Base-by-base conservation (phyloP, 2,888 invertebrate genomes). In the Galerucella calmariensis region DNA sequence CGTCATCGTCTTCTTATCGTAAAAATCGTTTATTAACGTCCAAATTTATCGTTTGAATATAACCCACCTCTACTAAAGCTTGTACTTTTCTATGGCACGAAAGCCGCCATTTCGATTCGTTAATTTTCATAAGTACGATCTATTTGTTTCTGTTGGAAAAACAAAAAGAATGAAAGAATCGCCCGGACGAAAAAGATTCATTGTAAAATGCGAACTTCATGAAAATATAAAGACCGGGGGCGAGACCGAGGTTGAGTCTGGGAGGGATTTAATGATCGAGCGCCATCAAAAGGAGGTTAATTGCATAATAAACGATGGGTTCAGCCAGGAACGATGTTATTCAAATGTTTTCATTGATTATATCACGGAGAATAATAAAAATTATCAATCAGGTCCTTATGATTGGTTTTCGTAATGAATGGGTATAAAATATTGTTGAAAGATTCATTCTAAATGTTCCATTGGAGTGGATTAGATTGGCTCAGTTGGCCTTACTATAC, bases 61-160 rank as follows among this genome's bases (percentile, higher is more conserved):
- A 10, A 66, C 12, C 56, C 68, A 53, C 41, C 51, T 61, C 48
- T 73, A 41, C 20, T 20, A 16, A 46, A 56, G 59, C 56, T 65
- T 16, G 46, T 61, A 46, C 63, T 65, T 46, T 46, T 65, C 41
- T n/a, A 24, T 44, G 12, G 44, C 12, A 9, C 24, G 14, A 69
- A 68, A 71, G 46, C 72, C 24, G 58, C 59, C 56, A 72, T 58
- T 65, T 66, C 66, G 65, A 71, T 71, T 71, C 72, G 67, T 61
- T 72, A 72, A 58, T 51, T 59, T 66, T 72, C 65, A 66, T 46
- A 66, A 66, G 41, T 72, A 72, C 46, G 65, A 63, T 65, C 65
- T 65, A 56, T 63, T 71, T 71, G 53, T 27, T 35, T 14, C n/a
- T 56, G 24, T 51, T 41, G 68, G 20, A 56, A 58, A 71, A 41